Base-by-base conservation (phyloP, 2,888 invertebrate genomes). In the Drosophila kambysellisi region DNA sequence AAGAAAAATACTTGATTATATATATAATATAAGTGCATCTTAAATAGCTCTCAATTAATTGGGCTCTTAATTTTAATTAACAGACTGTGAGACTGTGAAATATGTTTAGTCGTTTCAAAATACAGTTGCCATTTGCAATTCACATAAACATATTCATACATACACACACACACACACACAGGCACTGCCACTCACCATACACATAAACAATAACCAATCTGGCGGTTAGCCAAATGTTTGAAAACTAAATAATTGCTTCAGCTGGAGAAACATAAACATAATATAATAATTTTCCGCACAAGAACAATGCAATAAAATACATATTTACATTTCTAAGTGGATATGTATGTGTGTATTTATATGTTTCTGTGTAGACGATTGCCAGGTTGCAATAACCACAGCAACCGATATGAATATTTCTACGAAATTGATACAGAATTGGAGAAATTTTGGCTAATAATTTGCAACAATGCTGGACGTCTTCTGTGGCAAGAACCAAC, bases 211-310 rank as follows among this genome's bases (percentile, higher is more conserved):
- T 70, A 46, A 58, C 66, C 67, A 56, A 69, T 61, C 67, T 74
- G 62, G 77, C 15, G 80, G 80, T 54, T 71, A 67, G 63, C 70
- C 81, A 51, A 76, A 73, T 70, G 62, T 56, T 80, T 43, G 51
- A 74, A 68, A 68, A 61, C 62, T 74, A 64, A 74, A 68, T 74
- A 74, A 61, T 62, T 30, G 43, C 51, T 12, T n/a, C 11, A 70
- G 50, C 32, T n/a, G 35, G n/a, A 59, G 52, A 58, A 57, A 35
- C 50, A 37, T 57, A 65, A 70, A 32, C 41, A 63, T 50, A 60
- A 65, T 65, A 60, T 48, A 70, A 60, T 65, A 52, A 66, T 61
- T 57, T 64, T 32, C 37, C 25, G 1, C 12, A 33, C 17, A 25
- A 67, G 11, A 53, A 17, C 20, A 58, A 68, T 65, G 43, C 29